These are phyloP conservation scores for Pseudorectes ferrugineus DNA, from an alignment of 2,113 vertebrate genomes.

Conservation along the genomic window DNA sequence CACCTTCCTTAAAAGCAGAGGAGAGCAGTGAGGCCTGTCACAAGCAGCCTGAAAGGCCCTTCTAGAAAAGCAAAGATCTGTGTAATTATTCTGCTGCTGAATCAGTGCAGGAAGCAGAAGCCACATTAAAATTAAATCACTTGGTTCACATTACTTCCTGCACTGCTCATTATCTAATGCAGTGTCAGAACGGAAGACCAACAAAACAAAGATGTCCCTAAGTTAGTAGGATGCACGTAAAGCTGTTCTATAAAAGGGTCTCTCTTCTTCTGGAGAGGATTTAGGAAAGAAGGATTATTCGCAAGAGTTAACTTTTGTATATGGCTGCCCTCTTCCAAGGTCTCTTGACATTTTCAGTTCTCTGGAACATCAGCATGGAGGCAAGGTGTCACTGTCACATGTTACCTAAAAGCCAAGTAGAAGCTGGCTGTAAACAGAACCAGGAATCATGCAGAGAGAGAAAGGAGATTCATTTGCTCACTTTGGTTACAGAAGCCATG, in stretches of 20 bases:
- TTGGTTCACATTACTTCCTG: neutral
- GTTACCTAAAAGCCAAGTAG: neutral
- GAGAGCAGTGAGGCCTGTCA: neutral
- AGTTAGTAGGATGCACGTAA: neutral
- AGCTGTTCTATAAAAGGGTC: neutral
- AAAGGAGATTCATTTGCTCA: neutral
- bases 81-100: neutral
- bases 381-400: neutral
- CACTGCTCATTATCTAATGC: neutral
- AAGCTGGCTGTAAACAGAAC: neutral
- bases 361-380: neutral
- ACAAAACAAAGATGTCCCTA: neutral
- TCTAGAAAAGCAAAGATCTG: neutral
- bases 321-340: neutral
- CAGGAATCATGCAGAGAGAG: neutral
- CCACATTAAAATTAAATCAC: slow-evolving; percentile 8
- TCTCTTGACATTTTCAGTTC: neutral
- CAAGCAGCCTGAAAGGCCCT: neutral
- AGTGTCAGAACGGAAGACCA: neutral
- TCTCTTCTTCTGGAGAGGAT: neutral
- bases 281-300: neutral
- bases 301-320: neutral
- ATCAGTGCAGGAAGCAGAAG: slow-evolving; percentile 1
- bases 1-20: neutral
- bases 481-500: neutral